Evolutionary conservation across 1,140 invertebrate species (phyloP).

Genomic region (Anadara kagoshimensis): DNA sequence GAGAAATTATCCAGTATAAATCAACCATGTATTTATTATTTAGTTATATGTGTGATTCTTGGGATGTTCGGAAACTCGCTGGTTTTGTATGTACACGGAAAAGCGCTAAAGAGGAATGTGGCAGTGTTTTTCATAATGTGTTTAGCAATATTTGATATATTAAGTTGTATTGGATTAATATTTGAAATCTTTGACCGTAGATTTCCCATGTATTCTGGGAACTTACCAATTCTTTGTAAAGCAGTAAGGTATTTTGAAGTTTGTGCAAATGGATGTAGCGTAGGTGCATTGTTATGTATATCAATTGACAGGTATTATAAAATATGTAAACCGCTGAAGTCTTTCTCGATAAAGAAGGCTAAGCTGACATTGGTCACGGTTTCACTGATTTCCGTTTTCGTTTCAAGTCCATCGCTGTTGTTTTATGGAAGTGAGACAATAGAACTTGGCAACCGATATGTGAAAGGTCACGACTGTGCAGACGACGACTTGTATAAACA

Average conservation of each 20-base stretch:
- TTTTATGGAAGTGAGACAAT: conserved; percentile 25
- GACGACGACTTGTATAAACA: conserved; percentile 19
- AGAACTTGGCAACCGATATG: not conserved
- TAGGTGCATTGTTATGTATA: conserved; percentile 28
- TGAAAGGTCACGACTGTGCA: conserved; percentile 8
- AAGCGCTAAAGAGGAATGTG: conserved; percentile 13
- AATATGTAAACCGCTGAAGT: conserved; percentile 31
- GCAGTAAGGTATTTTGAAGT: conserved; percentile 14
- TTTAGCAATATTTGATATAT: conserved; percentile 20
- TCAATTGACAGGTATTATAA: conserved; percentile 40
- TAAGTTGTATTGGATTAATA: conserved; percentile 11
- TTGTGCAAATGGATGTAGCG: conserved; percentile 8
- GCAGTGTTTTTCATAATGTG: conserved; percentile 22
- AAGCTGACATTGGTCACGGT: conserved; percentile 12
- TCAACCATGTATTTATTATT: conserved; percentile 11
- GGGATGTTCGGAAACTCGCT: conserved; percentile 36
- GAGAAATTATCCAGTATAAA: conserved; percentile 19
- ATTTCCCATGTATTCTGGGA: conserved; percentile 33
- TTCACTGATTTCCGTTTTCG: not conserved
- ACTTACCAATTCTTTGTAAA: conserved; percentile 29
- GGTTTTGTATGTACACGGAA: conserved; percentile 32
- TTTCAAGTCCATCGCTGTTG: conserved; percentile 13
- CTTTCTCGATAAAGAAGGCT: conserved; percentile 24
- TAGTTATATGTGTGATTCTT: conserved; percentile 13
- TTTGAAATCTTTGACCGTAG: conserved; percentile 34